A percentile compares a stretch with the other conserved stretches of the same genome.
These are phyloP conservation scores for Eupsilia transversa DNA, from an alignment of 2,888 invertebrate genomes.

Conservation along the genomic window DNA sequence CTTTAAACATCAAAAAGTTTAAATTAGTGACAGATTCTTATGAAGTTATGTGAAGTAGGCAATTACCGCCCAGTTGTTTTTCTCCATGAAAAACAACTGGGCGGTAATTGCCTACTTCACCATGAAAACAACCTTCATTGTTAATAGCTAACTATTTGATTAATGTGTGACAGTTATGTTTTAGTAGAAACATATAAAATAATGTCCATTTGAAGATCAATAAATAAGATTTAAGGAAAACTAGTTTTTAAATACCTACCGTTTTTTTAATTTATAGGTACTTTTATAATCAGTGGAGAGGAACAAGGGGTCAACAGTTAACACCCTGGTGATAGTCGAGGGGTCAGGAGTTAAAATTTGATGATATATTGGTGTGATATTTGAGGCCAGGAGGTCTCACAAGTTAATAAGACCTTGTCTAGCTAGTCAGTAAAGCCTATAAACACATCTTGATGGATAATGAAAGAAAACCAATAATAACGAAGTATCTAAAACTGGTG, in stretches of 20 bases:
- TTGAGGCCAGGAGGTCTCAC: neutral
- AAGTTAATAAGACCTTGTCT: neutral
- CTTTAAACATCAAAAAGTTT: too few species aligned
- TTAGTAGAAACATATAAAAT: conserved; percentile 36
- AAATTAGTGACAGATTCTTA: too few species aligned
- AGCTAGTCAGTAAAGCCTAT: neutral
- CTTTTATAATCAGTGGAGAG: conserved; percentile 25
- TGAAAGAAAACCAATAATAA: neutral
- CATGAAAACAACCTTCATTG: neutral
- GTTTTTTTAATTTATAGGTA: conserved; percentile 12
- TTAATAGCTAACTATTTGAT: conserved; percentile 19
- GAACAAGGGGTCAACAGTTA: conserved; percentile 13
- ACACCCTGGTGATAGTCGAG: conserved; percentile 16
- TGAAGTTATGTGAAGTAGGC: too few species aligned
- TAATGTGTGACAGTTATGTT: conserved; percentile 30
- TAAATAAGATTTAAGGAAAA: conserved; percentile 42
- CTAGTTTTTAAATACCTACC: conserved; percentile 23
- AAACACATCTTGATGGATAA: neutral
- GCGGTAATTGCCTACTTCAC: conserved; percentile 8
- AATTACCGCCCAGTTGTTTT: too few species aligned
- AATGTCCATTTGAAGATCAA: conserved; percentile 46
- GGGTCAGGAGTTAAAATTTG: conserved; percentile 22
- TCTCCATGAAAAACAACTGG: neutral
- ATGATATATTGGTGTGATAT: conserved; percentile 17
- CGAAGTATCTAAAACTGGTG: neutral